Conservation (phyloP, 2,113 vertebrate genomes). For the Isichthys henryi region DNA sequence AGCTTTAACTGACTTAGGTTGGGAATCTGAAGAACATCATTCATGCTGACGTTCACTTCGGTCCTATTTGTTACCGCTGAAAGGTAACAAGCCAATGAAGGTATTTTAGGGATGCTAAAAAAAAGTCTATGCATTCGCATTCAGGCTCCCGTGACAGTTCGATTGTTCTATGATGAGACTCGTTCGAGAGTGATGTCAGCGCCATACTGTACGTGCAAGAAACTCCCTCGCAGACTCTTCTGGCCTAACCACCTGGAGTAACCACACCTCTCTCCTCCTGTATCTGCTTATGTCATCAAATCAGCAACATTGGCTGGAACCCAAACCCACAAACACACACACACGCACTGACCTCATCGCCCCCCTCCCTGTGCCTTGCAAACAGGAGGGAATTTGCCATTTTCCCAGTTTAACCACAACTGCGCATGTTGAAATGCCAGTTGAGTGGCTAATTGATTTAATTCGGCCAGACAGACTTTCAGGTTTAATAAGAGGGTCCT, state of each 20-base stretch:
- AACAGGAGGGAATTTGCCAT: constrained; percentile 25
- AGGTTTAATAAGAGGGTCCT: constrained; percentile 39
- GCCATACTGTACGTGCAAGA: constrained; percentile 22
- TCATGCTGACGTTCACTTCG: constrained; percentile 12
- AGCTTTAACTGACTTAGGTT: constrained; percentile 57
- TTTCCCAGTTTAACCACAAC: constrained; percentile 28
- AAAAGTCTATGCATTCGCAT: not conserved
- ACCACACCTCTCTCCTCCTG: constrained; percentile 38
- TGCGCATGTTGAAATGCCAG: constrained; percentile 22
- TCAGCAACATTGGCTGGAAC: not conserved
- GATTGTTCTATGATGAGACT: not conserved
- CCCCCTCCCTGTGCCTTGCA: not conserved
- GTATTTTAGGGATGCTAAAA: not conserved
- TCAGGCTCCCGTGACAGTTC: not conserved
- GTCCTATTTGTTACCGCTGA: not conserved
- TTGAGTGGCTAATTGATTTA: constrained; percentile 25
- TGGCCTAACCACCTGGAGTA: constrained; percentile 36
- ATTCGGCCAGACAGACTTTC: constrained; percentile 38
- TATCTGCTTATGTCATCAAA: not conserved
- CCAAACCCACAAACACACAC: not conserved
- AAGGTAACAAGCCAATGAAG: constrained; percentile 14
- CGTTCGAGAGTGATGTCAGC: constrained; percentile 42
- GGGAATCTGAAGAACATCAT: constrained; percentile 42
- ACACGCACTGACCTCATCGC: not conserved
- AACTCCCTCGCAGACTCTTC: not conserved